Conservation (phyloP, 2,113 vertebrate genomes). For the Trematomus loennbergii region DNA sequence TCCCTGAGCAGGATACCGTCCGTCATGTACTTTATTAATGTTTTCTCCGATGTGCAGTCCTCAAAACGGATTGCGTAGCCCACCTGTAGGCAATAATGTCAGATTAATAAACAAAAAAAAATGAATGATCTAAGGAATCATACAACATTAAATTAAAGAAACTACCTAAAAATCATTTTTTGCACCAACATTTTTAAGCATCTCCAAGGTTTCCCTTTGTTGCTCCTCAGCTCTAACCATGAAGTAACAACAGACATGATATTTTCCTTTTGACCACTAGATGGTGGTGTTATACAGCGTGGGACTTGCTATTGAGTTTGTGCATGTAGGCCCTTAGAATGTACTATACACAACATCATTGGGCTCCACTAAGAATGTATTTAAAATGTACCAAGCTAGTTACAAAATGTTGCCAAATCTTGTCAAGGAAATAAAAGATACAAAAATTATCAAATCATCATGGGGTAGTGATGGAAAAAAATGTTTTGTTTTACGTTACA, state of each 20-base stretch:
- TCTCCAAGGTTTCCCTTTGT: not conserved
- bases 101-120: not conserved
- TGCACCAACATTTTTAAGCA: not conserved
- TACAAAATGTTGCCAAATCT: not conserved
- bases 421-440: not conserved
- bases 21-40: constrained; percentile 98
- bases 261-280: constrained; percentile 59
- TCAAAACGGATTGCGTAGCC: constrained; percentile 99
- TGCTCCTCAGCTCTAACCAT: not conserved
- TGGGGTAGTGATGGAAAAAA: not conserved
- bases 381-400: not conserved
- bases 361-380: not conserved
- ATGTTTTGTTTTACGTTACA: not conserved
- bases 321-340: not conserved
- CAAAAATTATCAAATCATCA: too few species aligned
- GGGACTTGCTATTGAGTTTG: not conserved
- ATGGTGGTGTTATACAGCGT: constrained; percentile 49
- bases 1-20: constrained; percentile 98
- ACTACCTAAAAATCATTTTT: not conserved
- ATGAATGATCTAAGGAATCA: not conserved
- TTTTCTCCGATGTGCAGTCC: constrained; percentile 97
- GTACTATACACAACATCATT: not conserved
- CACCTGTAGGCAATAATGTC: constrained; percentile 81
- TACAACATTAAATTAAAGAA: not conserved
- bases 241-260: not conserved